Percentiles rank a stretch among this genome's conserved stretches.
Conservation (phyloP, 2,113 vertebrate genomes). For the Channa maculata region DNA sequence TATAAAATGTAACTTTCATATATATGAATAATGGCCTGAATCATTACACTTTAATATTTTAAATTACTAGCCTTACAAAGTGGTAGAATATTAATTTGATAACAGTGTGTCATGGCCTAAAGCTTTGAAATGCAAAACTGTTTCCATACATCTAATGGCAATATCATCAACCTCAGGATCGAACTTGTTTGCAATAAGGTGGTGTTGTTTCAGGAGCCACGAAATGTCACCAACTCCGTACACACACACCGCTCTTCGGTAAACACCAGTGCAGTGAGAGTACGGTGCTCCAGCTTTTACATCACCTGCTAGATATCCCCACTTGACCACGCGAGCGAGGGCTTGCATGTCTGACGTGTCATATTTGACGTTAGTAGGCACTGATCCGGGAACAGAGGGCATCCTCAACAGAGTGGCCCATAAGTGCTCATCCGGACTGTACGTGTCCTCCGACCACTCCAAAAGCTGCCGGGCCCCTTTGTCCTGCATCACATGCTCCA, state of each 20-base stretch:
- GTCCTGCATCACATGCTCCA: constrained; percentile 82
- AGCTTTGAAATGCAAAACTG: constrained; percentile 84
- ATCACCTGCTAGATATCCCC: constrained; percentile 85
- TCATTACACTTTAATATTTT: too few species aligned
- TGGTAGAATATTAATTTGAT: neutral
- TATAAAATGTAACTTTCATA: too few species aligned
- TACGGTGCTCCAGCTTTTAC: constrained; percentile 86
- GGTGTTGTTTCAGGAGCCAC: constrained; percentile 88
- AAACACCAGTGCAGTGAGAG: constrained; percentile 82
- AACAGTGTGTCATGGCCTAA: constrained; percentile 50
- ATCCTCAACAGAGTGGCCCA: constrained; percentile 93
- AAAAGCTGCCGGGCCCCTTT: constrained; percentile 75
- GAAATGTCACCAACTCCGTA: constrained; percentile 89
- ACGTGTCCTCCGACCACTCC: constrained; percentile 92
- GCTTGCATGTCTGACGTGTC: constrained; percentile 88
- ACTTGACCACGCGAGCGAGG: constrained; percentile 89
- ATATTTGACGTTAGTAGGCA: constrained; percentile 82
- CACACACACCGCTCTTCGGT: constrained; percentile 86
- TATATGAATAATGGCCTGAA: too few species aligned
- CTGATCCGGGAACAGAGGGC: constrained; percentile 85
- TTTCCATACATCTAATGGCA: constrained; percentile 88
- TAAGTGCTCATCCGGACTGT: constrained; percentile 92
- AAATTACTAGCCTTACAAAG: neutral
- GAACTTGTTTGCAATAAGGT: constrained; percentile 95
- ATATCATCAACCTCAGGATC: constrained; percentile 87